Evolutionary conservation across 2,113 vertebrate species (phyloP), one percentile per base, ranked within the genome.

Genomic region (Monopterus albus): DNA sequence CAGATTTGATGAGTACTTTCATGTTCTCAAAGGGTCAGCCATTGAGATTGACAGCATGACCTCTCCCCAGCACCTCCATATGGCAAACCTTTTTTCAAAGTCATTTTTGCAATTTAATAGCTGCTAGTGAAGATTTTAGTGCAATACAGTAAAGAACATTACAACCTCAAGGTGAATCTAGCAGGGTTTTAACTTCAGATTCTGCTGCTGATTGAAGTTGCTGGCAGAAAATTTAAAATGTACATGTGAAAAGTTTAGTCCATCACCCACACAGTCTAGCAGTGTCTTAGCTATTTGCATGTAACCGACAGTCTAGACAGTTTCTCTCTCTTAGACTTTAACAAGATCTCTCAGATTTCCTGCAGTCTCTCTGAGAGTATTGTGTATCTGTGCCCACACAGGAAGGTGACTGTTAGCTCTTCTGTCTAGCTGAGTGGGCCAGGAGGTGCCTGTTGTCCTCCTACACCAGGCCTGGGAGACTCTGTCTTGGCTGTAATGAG

Each of bases 401-500:
- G 51, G 31, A 59, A 52, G 46, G 20, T 53, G 81, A 60, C 78
- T 66, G 77, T 83, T 79, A 69, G 67, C 58, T 62, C 46, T 29
- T 63, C 50, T 69, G 75, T 78, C 45, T 65, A 61, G 29, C 50
- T 73, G 68, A 87, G 66, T 61, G 26, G 82, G 66, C 69, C 43
- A 47, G 31, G 29, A 78, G 61, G 47, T 71, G 52, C 51, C 70
- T 42, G 40, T 51, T 69, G 82, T 84, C 82, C 72, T 78, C 75
- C 79, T 9, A 72, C 81, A 62, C 38, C 15, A 10, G 28, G 42
- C 67, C 50, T 47, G 8, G 15, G 65, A 76, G 74, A 75, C 45
- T 62, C 50, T 62, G 77, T 75, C 68, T 72, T 21, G 18, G 56
- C 25, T 61, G 52, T 84, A 83, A 82, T 79, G 86, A 87, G 79